Percentiles rank a stretch among this genome's conserved stretches.
Evolutionary conservation across 2,797 vertebrate genomes (phyloP).

Genomic region (Xenops minutus): DNA sequence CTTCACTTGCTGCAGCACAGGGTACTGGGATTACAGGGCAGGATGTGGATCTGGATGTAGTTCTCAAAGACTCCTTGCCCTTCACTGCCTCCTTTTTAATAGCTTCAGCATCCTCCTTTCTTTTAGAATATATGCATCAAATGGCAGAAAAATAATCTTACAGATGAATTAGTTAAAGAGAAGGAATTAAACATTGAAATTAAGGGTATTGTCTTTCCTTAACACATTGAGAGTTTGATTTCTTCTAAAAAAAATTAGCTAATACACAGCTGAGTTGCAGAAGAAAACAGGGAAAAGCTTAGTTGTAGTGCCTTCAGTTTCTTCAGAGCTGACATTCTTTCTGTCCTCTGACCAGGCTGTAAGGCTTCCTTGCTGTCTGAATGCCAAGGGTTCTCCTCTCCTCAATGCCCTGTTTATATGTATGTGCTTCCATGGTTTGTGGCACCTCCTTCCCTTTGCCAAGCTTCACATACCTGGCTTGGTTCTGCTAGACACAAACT

Average conservation of each 20-base stretch:
- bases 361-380: not conserved
- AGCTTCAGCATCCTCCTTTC: not conserved
- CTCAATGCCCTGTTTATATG: not conserved
- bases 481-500: not conserved
- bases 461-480: not conserved
- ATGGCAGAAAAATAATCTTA: not conserved
- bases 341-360: not conserved
- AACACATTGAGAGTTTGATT: not conserved
- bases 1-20: not conserved
- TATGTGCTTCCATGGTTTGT: not conserved
- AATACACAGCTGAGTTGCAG: not conserved
- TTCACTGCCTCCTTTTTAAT: not conserved
- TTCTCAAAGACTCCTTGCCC: not conserved
- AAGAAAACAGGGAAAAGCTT: not conserved
- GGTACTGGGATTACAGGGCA: not conserved
- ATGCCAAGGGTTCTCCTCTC: not conserved
- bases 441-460: not conserved
- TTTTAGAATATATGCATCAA: not conserved
- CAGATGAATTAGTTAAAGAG: not conserved
- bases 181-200: not conserved
- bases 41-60: not conserved
- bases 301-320: not conserved
- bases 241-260: not conserved
- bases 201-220: not conserved
- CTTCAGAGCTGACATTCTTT: not conserved